Base-by-base conservation (phyloP, 2,113 vertebrate species). In the Mola mola region DNA sequence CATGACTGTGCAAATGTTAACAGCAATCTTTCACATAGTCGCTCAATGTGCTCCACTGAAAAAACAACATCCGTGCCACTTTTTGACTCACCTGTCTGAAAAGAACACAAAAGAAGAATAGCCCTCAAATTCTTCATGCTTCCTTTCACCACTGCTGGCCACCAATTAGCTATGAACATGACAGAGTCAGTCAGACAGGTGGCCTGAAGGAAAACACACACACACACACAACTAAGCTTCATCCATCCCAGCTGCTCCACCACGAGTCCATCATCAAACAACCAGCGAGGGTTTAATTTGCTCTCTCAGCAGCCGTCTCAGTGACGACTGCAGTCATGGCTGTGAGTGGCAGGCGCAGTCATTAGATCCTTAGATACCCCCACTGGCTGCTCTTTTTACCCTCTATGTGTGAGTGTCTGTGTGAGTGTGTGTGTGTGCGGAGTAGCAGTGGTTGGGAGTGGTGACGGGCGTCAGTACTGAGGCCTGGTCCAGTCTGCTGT, bases 371-470 rank as follows among this genome's bases (percentile, higher is more conserved):
- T 24, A 2, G 33, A 84, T 62, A 37, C 50, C 66, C 87, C 86
- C 86, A 84, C 67, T 89, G 88, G 87, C 86, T 87, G 85, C 85
- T 90, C 86, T 89, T 89, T 89, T 89, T 52, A 25, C 55, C 33
- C 66, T 61, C 50, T 13, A 62, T 53, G n/a, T 44, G 52, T 75
- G 49, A 78, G 51, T 66, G 47, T 51, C 58, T 41, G 36, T 61
- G 53, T 56, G 31, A 38, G 19, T 43, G 25, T 8, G 26, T 33
- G 17, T 56, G 38, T 33, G 24, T 40, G 24, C 19, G 12, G 22
- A 20, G 28, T 48, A 29, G 24, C 5, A 16, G 47, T 37, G 12
- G 24, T 21, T 19, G 60, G 44, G 47, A 51, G 53, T 44, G 36
- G 75, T 76, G 79, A 79, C 24, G 61, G 68, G 68, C 85, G 79